Base-by-base conservation (phyloP, 2,797 vertebrate genomes). In the Peromyscus aztecus region DNA sequence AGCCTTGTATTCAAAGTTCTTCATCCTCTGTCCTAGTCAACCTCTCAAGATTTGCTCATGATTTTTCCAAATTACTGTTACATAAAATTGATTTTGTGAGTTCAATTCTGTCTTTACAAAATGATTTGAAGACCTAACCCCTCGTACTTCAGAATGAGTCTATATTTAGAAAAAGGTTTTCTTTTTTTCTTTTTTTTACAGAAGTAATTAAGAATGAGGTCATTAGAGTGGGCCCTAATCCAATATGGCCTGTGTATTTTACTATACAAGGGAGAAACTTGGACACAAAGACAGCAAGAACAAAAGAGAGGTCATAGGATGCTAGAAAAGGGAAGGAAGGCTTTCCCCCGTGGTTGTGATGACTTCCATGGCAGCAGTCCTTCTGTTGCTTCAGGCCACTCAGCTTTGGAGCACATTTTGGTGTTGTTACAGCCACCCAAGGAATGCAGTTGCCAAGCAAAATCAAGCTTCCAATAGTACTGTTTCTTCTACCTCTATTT, bases 131-230 rank as follows among this genome's bases (percentile, higher is more conserved):
- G 82, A 71, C 91, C 37, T 43, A 89, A 82, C 6, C 23, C 55
- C 55, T 6, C 29, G 40, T 73, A 40, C 4, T 21, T 92, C n/a
- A 37, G 69, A 59, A 76, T 77, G 0, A n/a, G 31, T 10, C 29
- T 49, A 23, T 94, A 75, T 77, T 93, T 81, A 21, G 59, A 91
- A 76, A 81, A 16, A 37, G 3, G 21, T 31, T 34, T 90, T 86
- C 19, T 78, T 31, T 23, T 24, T 14, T 19, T 46, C 31, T 17
- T 19, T 14, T 11, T 65, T 77, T 17, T 10, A 52, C 8, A 23
- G 37, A 91, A 49, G 57, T 49, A 95, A 89, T 67, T 61, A 86
- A 34, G 55, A 96, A 77, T 88, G 76, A 96, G 75, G 63, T 88
- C 84, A 84, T 69, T 43, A 76, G 24, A 31, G 61, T 75, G 55